Evolutionary conservation across 2,888 invertebrate species (phyloP), one percentile per base, ranked within the genome.

Genomic region (Thera obeliscata): DNA sequence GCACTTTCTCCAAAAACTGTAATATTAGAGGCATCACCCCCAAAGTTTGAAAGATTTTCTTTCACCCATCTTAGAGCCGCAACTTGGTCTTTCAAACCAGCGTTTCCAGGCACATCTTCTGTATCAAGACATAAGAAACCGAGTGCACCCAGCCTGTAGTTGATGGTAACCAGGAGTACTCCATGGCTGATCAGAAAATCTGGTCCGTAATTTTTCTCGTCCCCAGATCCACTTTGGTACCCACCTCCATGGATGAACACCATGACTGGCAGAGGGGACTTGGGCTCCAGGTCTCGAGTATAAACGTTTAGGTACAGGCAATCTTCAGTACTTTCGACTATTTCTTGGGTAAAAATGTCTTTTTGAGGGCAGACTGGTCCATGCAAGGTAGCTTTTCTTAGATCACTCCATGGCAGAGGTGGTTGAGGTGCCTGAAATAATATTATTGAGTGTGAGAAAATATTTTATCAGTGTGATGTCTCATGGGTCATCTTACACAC

Each of bases 31-130:
- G 84, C 75, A 66, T 86, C 80, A 5, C 87, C 87, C 9, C 87
- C 86, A 61, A 87, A 87, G 6, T 70, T 69, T 0, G 60, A 48
- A n/a, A 87, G 84, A 58, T 86, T 86, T 12, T 78, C 74, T 43
- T 82, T 74, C 0, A 87, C 78, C 86, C 87, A 87, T 64, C 74
- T 81, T 33, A 87, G 66, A 22, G 87, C 86, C 4, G 79, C 77
- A 0, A 82, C 81, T 78, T 86, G 86, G 54, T 87, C 87, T 73
- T 94, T 95, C 33, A 95, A 74, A 0, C 94, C 95, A 67, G 94
- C 94, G 78, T 95, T 95, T 2, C 95, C 95, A 0, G 95, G 94
- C 0, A 94, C 94, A 56, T 94, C 94, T 61, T 78, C 77, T 22
- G 94, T 94, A 12, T 85, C 86, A 0, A 94, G 87, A 38, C 94